Conservation (phyloP, 2,888 invertebrate genomes). For the Timema cristinae region DNA sequence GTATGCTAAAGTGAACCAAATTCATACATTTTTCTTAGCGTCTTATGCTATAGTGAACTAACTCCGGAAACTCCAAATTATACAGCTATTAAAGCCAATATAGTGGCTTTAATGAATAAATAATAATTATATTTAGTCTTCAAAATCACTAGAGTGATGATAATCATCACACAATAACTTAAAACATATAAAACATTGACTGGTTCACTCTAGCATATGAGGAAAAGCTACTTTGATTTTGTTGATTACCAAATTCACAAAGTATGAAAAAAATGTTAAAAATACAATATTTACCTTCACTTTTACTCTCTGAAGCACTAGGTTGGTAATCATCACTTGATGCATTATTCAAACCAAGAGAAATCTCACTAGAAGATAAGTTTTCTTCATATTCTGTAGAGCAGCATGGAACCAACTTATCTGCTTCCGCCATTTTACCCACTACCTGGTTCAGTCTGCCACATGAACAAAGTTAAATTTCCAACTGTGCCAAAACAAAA, state of each 20-base stretch:
- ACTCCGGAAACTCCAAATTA: no score
- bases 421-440: background rate
- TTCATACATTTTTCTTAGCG: background rate
- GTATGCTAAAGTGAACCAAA: constrained; percentile 12
- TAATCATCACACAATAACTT: no score
- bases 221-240: background rate
- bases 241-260: no score
- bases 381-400: background rate
- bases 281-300: background rate
- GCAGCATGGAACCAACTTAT: background rate
- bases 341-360: constrained; percentile 2
- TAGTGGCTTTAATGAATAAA: no score
- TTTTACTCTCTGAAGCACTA: constrained; percentile 5
- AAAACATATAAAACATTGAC: no score
- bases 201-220: constrained; percentile 12
- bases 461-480: background rate
- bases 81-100: no score
- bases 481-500: constrained; percentile 1
- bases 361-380: background rate
- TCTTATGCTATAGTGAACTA: background rate
- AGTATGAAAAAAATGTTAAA: background rate
- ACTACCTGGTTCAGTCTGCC: constrained; percentile 8
- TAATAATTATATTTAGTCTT: no score
- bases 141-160: no score
- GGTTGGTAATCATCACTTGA: constrained; percentile 5